These are phyloP conservation scores for Matsumurasca onukii DNA, from an alignment of 1,140 invertebrate species.

Conservation along the genomic window DNA sequence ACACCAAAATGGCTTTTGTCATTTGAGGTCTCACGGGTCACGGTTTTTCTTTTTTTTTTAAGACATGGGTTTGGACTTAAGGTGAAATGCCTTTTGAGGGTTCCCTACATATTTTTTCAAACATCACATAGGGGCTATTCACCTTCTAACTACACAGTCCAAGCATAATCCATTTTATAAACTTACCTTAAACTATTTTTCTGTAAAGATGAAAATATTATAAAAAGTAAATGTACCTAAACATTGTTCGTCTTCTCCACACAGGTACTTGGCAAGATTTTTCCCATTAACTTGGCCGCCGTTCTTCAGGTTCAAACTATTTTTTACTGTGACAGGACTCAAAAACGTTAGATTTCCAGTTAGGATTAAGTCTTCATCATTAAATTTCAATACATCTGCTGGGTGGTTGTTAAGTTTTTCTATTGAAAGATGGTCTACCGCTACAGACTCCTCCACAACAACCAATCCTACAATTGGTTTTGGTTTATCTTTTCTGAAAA, in stretches of 20 bases:
- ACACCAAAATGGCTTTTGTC: too few species aligned
- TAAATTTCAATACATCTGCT: background rate
- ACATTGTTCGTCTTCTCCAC: background rate
- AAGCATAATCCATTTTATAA: too few species aligned
- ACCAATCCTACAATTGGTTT: background rate
- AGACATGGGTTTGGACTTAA: too few species aligned
- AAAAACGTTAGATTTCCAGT: background rate
- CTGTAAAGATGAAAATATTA: too few species aligned
- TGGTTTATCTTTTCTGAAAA: background rate
- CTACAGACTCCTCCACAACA: background rate
- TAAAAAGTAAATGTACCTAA: too few species aligned
- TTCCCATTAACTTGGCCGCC: background rate
- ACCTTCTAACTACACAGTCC: too few species aligned
- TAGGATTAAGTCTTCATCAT: background rate
- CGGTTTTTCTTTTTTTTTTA: too few species aligned
- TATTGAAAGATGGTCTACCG: background rate
- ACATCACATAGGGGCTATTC: too few species aligned
- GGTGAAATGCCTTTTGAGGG: too few species aligned
- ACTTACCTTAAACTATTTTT: too few species aligned
- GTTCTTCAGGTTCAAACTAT: background rate
- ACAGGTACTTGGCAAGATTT: background rate
- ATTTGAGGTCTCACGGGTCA: too few species aligned
- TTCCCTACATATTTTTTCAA: too few species aligned
- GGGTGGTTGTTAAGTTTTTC: background rate
- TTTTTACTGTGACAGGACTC: background rate